These are phyloP conservation scores for Carollia perspicillata DNA, from an alignment of 2,113 vertebrate genomes.

Conservation along the genomic window DNA sequence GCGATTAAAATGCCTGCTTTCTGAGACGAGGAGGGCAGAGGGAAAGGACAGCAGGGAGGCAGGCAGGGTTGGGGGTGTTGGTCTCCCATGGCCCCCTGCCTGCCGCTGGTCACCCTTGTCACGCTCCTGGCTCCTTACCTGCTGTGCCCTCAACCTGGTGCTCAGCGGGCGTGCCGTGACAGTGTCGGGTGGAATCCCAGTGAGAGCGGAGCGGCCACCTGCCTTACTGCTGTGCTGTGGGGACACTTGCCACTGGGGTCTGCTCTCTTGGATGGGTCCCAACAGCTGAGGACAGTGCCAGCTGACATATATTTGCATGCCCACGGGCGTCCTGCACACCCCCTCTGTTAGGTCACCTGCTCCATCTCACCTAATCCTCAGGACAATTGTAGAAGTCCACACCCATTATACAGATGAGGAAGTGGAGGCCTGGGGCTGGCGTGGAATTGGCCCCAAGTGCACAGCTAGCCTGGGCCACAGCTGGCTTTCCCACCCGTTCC, in stretches of 20 bases:
- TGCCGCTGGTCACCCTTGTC: not conserved
- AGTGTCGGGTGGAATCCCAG: not conserved
- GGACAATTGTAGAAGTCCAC: too few species aligned
- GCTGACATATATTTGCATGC: not conserved
- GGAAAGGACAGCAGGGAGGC: not conserved
- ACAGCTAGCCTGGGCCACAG: not conserved
- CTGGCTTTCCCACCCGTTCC: not conserved
- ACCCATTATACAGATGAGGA: too few species aligned
- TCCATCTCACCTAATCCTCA: not conserved
- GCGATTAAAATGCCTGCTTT: not conserved
- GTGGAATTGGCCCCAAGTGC: not conserved
- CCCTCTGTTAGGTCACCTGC: not conserved
- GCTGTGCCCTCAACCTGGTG: not conserved
- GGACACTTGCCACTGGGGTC: too few species aligned
- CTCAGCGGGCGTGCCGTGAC: not conserved
- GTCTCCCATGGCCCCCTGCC: not conserved
- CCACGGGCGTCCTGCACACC: too few species aligned
- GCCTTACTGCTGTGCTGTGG: not conserved
- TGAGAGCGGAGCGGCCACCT: fast-evolving
- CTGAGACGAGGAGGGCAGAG: not conserved
- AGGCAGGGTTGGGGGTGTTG: not conserved
- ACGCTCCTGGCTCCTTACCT: not conserved
- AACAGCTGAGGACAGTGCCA: not conserved
- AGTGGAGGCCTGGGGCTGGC: not conserved
- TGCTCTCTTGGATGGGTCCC: not conserved